Conservation (phyloP, 1,140 invertebrate species). For the Listronotus oregonensis region DNA sequence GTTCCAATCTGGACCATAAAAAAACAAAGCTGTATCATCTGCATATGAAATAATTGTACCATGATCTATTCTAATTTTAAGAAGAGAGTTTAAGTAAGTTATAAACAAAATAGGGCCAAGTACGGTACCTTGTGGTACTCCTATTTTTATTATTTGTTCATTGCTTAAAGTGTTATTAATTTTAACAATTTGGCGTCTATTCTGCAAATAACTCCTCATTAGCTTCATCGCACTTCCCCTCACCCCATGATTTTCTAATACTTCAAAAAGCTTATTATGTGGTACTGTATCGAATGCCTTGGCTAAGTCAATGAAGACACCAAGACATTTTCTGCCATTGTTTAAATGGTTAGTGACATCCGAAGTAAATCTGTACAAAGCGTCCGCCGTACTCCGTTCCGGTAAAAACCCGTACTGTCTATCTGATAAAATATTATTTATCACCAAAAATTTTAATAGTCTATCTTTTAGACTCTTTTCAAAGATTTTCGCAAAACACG, state of each 20-base stretch:
- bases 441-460: constrained; percentile 36
- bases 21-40: no score
- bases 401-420: constrained; percentile 36
- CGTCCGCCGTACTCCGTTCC: constrained; percentile 23
- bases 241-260: constrained; percentile 10
- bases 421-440: neutral
- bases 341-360: constrained; percentile 30
- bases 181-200: constrained; percentile 13
- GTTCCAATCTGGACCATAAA: no score
- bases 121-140: constrained; percentile 17
- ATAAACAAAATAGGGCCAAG: constrained; percentile 25
- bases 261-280: constrained; percentile 18
- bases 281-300: constrained; percentile 31
- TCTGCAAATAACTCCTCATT: constrained; percentile 11
- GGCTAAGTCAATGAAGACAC: constrained; percentile 19
- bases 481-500: constrained; percentile 39
- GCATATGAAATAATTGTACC: no score
- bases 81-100: no score
- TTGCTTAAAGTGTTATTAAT: constrained; percentile 5
- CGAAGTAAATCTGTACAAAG: constrained; percentile 10
- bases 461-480: constrained; percentile 39
- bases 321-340: constrained; percentile 9
- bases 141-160: constrained; percentile 1
- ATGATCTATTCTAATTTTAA: no score
- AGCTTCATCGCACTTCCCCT: constrained; percentile 11